These are phyloP conservation scores for Nematopogon swammerdamellus DNA, from an alignment of 2,888 invertebrate species.

Conservation along the genomic window DNA sequence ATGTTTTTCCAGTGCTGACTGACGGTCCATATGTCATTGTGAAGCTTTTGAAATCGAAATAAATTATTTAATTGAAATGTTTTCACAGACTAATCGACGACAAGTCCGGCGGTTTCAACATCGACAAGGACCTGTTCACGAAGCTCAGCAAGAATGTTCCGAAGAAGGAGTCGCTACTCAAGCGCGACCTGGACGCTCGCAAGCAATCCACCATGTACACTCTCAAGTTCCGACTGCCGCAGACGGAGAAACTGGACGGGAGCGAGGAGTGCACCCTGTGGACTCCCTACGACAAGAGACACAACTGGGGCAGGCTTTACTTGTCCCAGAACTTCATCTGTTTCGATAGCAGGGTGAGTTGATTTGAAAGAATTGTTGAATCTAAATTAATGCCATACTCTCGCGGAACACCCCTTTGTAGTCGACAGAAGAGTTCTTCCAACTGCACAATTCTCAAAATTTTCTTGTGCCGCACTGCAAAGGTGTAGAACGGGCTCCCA, in stretches of 20 bases:
- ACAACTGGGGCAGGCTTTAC: slow-evolving; percentile 85
- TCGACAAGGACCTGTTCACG: slow-evolving; percentile 79
- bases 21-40: too few species aligned
- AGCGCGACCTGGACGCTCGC: slow-evolving; percentile 92
- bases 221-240: slow-evolving; percentile 80
- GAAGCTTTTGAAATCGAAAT: too few species aligned
- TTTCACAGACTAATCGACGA: slow-evolving; percentile 85
- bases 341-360: slow-evolving; percentile 91
- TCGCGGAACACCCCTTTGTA: too few species aligned
- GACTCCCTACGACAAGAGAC: slow-evolving; percentile 92
- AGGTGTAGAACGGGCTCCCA: too few species aligned
- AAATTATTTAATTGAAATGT: too few species aligned
- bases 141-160: slow-evolving; percentile 86
- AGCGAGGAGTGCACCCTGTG: slow-evolving; percentile 87
- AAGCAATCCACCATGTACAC: slow-evolving; percentile 92
- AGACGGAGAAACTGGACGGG: slow-evolving; percentile 90
- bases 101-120: slow-evolving; percentile 80
- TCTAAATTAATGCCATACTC: too few species aligned
- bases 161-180: slow-evolving; percentile 87
- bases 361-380: too few species aligned
- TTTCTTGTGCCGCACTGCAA: too few species aligned
- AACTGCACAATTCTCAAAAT: too few species aligned
- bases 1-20: too few species aligned
- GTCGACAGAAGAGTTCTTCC: too few species aligned
- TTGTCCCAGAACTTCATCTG: slow-evolving; percentile 94